Evolutionary conservation across 2,888 invertebrate genomes (phyloP).

Genomic region (Drosophila recens): DNA sequence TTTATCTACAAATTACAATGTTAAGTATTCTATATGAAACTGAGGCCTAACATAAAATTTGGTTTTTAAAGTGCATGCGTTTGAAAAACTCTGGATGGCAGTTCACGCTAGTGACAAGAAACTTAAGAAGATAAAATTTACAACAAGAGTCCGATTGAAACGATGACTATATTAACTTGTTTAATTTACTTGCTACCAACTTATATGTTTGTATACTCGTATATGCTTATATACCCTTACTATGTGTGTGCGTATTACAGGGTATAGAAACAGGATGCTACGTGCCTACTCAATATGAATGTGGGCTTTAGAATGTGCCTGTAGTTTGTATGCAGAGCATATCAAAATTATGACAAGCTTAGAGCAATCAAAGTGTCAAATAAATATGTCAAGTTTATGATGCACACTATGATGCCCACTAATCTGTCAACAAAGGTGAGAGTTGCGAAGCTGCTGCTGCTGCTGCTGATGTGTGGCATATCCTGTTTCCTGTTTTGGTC

Average conservation of each 20-base stretch:
- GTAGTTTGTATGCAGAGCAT: constrained; percentile 29
- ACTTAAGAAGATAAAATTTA: too few relatives aligned
- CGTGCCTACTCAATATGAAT: constrained; percentile 54
- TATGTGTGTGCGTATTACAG: constrained; percentile 7
- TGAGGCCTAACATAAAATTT: not conserved
- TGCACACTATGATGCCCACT: constrained; percentile 56
- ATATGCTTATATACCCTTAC: not conserved
- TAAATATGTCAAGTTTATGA: constrained; percentile 78
- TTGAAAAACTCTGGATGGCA: not conserved
- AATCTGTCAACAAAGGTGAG: constrained; percentile 76
- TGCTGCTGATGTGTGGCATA: constrained; percentile 47
- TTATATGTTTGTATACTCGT: not conserved
- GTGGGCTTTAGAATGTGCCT: constrained; percentile 51
- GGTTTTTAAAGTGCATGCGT: not conserved
- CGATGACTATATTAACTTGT: too few relatives aligned
- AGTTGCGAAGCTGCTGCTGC: constrained; percentile 27
- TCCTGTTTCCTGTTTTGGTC: constrained; percentile 64
- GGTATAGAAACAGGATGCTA: constrained; percentile 24
- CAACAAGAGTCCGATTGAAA: too few relatives aligned
- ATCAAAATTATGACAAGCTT: constrained; percentile 67
- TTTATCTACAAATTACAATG: not conserved
- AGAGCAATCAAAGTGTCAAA: constrained; percentile 79
- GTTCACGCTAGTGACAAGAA: not conserved
- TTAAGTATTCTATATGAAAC: not conserved
- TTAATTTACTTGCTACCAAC: not conserved